Evolutionary conservation across 2,888 invertebrate genomes (phyloP).

Genomic region (Agrochola lychnidis): DNA sequence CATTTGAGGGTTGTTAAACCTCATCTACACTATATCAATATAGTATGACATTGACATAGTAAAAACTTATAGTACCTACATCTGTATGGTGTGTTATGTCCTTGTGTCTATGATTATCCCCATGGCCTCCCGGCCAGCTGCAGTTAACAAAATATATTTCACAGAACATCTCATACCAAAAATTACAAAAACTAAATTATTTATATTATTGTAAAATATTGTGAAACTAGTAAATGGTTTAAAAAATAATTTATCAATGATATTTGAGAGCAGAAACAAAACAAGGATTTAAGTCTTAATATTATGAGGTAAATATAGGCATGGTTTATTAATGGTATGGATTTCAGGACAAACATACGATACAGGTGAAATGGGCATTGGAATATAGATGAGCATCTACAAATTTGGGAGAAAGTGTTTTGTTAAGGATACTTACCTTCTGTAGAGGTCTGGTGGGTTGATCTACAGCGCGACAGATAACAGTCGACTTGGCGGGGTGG

Average conservation of each 20-base stretch:
- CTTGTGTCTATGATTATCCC: conserved; percentile 68
- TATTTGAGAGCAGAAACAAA: conserved; percentile 28
- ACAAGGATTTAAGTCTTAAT: conserved; percentile 23
- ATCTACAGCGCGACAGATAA: conserved; percentile 97
- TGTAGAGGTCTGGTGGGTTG: conserved; percentile 94
- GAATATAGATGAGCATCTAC: conserved; percentile 45
- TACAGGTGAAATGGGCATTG: conserved; percentile 59
- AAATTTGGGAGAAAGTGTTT: conserved; percentile 1
- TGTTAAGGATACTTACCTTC: conserved; percentile 79
- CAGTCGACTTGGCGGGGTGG: conserved; percentile 96
- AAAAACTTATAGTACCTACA: conserved; percentile 77
- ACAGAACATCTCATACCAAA: conserved; percentile 67
- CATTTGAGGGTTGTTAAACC: conserved; percentile 42
- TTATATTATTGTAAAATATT: conserved; percentile 33
- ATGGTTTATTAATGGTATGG: conserved; percentile 49
- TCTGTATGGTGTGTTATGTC: conserved; percentile 78
- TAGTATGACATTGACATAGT: conserved; percentile 68
- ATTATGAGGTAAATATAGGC: conserved; percentile 27
- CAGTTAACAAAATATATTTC: conserved; percentile 80
- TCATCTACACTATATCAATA: conserved; percentile 64
- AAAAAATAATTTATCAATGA: conserved; percentile 17
- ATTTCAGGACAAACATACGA: conserved; percentile 63
- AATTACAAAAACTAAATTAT: conserved; percentile 51
- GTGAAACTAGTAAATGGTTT: conserved; percentile 26
- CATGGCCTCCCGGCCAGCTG: conserved; percentile 80